phyloP scores from a whole-genome alignment of 2,113 vertebrate species.

The Camelus dromedarius region DNA sequence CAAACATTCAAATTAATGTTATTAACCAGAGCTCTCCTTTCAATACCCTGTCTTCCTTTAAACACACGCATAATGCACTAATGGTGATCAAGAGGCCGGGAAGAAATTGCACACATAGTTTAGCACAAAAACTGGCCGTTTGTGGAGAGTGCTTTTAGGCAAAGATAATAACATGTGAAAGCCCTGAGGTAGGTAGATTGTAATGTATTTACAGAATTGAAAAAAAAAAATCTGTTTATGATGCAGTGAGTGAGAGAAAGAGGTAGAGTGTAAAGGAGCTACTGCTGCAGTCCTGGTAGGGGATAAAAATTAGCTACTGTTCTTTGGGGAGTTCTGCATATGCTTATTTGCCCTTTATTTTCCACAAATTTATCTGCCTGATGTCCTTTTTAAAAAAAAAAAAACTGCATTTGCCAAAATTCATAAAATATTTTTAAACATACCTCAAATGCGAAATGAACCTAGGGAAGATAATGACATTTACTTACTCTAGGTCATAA shows the following conservation, averaged over 20 bases:
- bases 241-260: neutral
- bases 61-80: neutral
- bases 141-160: neutral
- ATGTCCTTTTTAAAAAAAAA: neutral
- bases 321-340: neutral
- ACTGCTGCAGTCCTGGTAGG: neutral
- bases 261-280: neutral
- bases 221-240: neutral
- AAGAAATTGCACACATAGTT: neutral
- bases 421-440: neutral
- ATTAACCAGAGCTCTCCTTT: neutral
- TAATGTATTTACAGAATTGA: neutral
- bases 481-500: neutral
- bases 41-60: neutral
- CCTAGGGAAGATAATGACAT: neutral
- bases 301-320: neutral
- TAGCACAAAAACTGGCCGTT: neutral
- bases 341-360: neutral
- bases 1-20: neutral
- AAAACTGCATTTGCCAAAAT: neutral
- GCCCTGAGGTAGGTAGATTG: neutral
- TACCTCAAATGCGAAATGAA: neutral
- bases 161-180: neutral
- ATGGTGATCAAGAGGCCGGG: neutral
- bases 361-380: neutral